Evolutionary conservation across 2,888 invertebrate species (phyloP).

Genomic region (Ormia ochracea): DNA sequence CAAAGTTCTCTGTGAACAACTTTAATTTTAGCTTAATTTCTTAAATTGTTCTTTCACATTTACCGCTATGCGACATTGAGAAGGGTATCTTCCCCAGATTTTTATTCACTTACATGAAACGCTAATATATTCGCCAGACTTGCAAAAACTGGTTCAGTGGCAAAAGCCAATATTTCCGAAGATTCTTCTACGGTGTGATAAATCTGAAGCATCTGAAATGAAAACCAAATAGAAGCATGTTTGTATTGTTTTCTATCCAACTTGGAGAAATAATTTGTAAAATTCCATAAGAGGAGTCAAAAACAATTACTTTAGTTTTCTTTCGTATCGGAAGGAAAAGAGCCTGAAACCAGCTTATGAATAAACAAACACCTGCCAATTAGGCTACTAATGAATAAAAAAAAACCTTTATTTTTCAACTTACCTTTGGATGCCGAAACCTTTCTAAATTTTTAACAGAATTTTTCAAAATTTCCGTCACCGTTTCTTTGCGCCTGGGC

Average conservation of each 20-base stretch:
- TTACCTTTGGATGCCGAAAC: slow-evolving; percentile 88
- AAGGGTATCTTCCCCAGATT: not conserved
- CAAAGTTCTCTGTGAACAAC: too few species aligned
- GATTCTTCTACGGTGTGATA: slow-evolving; percentile 88
- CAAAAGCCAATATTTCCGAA: slow-evolving; percentile 92
- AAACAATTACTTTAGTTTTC: too few species aligned
- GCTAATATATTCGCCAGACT: slow-evolving; percentile 93
- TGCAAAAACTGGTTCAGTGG: slow-evolving; percentile 92
- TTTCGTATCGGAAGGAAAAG: too few species aligned
- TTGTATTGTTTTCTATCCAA: not conserved
- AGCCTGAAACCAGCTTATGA: too few species aligned
- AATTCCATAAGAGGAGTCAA: too few species aligned
- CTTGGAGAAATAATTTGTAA: too few species aligned
- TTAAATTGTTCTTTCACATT: too few species aligned
- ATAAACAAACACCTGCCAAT: not conserved
- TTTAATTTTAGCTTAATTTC: too few species aligned
- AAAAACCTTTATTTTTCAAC: slow-evolving; percentile 14
- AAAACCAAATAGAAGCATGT: not conserved
- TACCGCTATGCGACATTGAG: too few species aligned
- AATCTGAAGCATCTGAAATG: slow-evolving; percentile 80
- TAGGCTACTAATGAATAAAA: not conserved
- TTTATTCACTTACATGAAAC: slow-evolving; percentile 81
- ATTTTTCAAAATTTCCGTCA: slow-evolving; percentile 89
- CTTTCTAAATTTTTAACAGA: slow-evolving; percentile 88
- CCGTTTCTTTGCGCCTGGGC: slow-evolving; percentile 93